Conservation (phyloP, 2,113 vertebrate species). For the Centropus unirufus region DNA sequence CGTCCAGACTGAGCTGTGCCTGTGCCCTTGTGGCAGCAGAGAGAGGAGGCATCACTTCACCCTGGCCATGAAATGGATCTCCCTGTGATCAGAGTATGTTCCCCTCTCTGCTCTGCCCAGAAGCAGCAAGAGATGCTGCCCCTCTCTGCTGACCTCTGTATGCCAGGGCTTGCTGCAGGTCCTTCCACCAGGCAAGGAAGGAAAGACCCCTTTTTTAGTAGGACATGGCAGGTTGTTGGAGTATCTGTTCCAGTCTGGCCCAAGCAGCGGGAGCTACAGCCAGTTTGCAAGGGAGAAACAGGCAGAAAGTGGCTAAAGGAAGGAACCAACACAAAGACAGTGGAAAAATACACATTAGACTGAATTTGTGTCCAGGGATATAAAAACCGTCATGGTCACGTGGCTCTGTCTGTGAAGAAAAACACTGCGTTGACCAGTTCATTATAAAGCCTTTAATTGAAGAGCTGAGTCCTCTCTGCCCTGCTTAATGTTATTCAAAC, state of each 20-base stretch:
- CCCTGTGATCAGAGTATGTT: not conserved
- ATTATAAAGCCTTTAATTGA: not conserved
- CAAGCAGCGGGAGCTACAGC: fast-evolving
- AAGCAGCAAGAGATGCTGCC: not conserved
- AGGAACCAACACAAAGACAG: not conserved
- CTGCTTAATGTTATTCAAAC: constrained; percentile 14
- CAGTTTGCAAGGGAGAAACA: not conserved
- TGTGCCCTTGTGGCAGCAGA: not conserved
- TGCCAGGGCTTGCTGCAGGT: not conserved
- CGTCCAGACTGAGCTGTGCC: fast-evolving
- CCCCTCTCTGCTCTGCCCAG: not conserved
- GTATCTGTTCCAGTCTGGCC: not conserved
- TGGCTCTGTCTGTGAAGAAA: not conserved
- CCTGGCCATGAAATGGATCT: fast-evolving
- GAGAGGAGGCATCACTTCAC: fast-evolving
- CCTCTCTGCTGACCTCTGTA: not conserved
- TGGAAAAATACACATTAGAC: not conserved
- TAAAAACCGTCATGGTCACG: not conserved
- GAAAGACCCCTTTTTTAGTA: not conserved
- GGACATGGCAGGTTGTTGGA: not conserved
- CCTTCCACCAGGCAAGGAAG: not conserved
- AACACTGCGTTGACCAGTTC: not conserved
- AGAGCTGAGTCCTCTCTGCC: not conserved
- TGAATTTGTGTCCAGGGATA: not conserved
- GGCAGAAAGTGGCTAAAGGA: not conserved